Base-by-base conservation (phyloP, 2,888 invertebrate genomes). In the Dyspetes luteomarginatus region DNA sequence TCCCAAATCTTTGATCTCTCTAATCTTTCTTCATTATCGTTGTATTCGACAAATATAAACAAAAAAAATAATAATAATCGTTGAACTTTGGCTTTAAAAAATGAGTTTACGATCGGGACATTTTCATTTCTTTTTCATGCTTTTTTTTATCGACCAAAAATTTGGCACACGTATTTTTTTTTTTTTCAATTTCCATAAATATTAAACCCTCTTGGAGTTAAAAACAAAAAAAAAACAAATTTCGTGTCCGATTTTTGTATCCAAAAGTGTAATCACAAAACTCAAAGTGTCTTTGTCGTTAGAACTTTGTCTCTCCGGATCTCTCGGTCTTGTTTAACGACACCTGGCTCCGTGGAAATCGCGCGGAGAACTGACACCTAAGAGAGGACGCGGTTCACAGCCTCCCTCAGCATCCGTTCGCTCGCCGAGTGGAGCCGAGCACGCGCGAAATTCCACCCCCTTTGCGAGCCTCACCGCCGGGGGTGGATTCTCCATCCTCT, bases 301-400 rank as follows among this genome's bases (percentile, higher is more conserved):
- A 12, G 9, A 12, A 12, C 15, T 15, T 24, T 15, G 17, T 48
- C 5, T 48, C 28, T 55, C 45, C 50, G 48, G 22, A n/a, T 30
- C 58, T 62, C 52, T 43, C 65, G 52, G 52, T 71, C 75, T 58
- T 65, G 62, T 84, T 86, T n/a, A n/a, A n/a, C n/a, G n/a, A 85
- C 87, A 89, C 89, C 88, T 89, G 62, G 87, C 89, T 84, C 86
- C 87, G 86, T 86, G 86, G 86, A 88, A 89, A 88, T 91, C 91
- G 91, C 91, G 91, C 90, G 91, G 89, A 88, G 89, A 90, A 92
- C 91, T 91, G 89, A 89, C 88, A 90, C 88, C 88, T 88, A 86
- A 73, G 86, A 87, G 78, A 76, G 87, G 88, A 86, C 86, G 86
- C 88, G 90, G 88, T 90, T 89, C 90, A 90, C 88, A 88, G 87